Evolutionary conservation across 1,140 invertebrate species (phyloP), one percentile per base, ranked within the genome.

Genomic region (Pseudomyrmex flavicornis): DNA sequence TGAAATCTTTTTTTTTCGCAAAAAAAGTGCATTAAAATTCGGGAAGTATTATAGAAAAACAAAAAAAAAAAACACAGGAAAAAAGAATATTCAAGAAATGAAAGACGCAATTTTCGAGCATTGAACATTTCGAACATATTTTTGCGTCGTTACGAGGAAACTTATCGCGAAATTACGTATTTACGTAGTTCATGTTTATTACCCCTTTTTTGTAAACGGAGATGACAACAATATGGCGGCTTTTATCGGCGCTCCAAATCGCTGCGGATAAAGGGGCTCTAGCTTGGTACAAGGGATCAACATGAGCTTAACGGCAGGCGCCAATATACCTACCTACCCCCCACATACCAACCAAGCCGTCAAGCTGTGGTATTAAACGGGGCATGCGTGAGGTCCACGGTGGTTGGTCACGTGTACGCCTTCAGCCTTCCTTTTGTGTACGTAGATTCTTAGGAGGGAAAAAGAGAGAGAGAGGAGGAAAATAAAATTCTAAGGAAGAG

Each of bases 241-340:
- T 10, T 65, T 84, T 61, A 65, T 84, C 61, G 48, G 58, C 56
- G 72, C 2, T 20, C 66, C 3, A 84, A 83, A 88, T 77, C 79
- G 83, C 84, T 88, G 70, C 72, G 84, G 63, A 88, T 90, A 70
- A 76, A 90, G 89, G 58, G 85, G 58, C 85, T 88, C 87, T 87
- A 86, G 88, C 85, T 77, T 77, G 87, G 87, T 89, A 91, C 89
- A 86, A 92, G 90, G 90, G 91, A 92, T 92, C 90, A 91, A 86
- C 91, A 84, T 84, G 86, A 89, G 91, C 90, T 93, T 92, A 93
- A 89, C 88, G 89, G 88, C 90, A 89, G 89, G 89, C 90, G 90
- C 91, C 91, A 92, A 92, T 93, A 92, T 92, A 92, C 85, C 89
- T 90, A 85, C 84, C 85, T 83, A 82, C 65, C 72, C 80, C 82